Conservation (phyloP, 2,797 vertebrate species). For the Diglossa cyanea region DNA sequence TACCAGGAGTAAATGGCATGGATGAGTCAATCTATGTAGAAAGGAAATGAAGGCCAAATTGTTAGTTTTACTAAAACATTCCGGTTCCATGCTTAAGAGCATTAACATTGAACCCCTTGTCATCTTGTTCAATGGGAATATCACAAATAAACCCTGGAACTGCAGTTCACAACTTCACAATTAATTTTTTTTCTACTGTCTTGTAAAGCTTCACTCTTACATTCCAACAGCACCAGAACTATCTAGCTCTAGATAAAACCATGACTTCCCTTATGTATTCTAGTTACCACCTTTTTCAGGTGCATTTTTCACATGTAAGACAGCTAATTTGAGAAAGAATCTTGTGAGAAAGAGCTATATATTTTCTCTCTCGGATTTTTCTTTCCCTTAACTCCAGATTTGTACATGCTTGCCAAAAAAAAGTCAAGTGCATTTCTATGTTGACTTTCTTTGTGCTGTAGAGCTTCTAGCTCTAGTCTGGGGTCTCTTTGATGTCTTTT, state of each 20-base stretch:
- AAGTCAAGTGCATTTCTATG: background rate
- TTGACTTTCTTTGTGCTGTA: background rate
- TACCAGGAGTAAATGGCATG: background rate
- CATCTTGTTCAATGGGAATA: background rate
- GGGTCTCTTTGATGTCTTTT: fast-evolving
- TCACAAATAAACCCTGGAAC: background rate
- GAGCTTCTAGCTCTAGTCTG: background rate
- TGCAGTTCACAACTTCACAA: background rate
- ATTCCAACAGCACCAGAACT: background rate
- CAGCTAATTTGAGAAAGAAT: background rate
- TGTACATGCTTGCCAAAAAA: background rate
- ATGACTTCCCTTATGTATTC: background rate
- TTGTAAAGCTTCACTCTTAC: background rate
- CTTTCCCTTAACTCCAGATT: background rate
- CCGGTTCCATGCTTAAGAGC: background rate
- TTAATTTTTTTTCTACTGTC: background rate
- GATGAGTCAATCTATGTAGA: background rate
- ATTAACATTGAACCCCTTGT: background rate
- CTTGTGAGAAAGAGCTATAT: background rate
- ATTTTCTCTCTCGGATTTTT: background rate
- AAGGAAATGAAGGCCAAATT: background rate
- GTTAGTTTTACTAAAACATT: background rate
- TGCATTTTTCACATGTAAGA: background rate
- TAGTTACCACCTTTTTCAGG: background rate
- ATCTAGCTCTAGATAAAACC: background rate